Base-by-base conservation (phyloP, 1,140 invertebrate genomes). In the Vollenhovia emeryi region DNA sequence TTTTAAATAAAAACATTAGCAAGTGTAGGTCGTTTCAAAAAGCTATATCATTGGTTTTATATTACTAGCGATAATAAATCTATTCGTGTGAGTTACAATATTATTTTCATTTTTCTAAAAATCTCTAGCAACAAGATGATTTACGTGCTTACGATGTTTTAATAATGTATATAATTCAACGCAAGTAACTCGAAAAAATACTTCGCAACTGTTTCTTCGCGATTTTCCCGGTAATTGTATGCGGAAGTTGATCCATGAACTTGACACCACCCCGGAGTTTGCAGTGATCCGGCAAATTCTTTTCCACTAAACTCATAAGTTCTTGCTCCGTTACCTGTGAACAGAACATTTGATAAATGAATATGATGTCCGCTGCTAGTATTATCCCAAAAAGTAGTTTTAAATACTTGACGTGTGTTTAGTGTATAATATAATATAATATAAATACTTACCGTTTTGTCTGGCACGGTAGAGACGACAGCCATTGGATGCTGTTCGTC, bases 401-500 rank as follows among this genome's bases (percentile, higher is more conserved):
- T 59, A 7, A 15, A 13, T 27, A 0, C 27, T 24, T 59, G 15
- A 6, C n/a, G n/a, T n/a, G n/a, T n/a, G n/a, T n/a, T n/a, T n/a
- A n/a, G n/a, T 27, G 27, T 43, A 24, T 59, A 13, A 11, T 36
- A 5, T 11, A 59, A 57, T 45, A 24, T 2, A 27, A 33, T 36
- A 78, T 18, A 1, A 30, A 48, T 48, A 60, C 5, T n/a, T 78
- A 95, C 87, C 13, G 93, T 79, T 27, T 85, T 80, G 3, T 91
- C 93, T 3, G 92, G 86, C 45, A 91, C 85, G 9, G 86, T 60
- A 18, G 43, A 52, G 1, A 97, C 94, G 55, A 96, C 95, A 2
- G 96, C 97, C 48, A 95, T 93, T 0, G 96, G 96, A 7, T 96
- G 92, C 78, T 97, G 96, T 4, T 96, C 96, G 83, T 93, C 93